Evolutionary conservation across 2,113 vertebrate species (phyloP).

Genomic region (Lepus americanus): DNA sequence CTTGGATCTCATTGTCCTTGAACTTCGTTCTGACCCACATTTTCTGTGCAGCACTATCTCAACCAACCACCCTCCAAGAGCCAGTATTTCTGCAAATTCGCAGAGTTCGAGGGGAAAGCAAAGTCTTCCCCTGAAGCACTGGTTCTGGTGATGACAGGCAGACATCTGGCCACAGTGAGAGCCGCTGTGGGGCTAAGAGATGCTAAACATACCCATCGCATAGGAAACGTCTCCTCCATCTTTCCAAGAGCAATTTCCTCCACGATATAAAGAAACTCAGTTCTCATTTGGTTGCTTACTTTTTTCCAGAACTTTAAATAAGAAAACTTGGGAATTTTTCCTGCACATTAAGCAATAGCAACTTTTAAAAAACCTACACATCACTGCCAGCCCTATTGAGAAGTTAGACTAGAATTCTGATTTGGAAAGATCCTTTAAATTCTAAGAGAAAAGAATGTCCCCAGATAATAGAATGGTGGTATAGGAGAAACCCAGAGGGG

Average conservation of each 20-base stretch:
- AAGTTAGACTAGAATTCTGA: constrained; percentile 28
- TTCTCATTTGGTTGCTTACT: not conserved
- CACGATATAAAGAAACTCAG: not conserved
- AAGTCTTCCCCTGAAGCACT: constrained; percentile 4
- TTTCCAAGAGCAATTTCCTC: not conserved
- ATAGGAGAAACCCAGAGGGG: not conserved
- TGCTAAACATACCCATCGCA: not conserved
- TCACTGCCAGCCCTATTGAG: not conserved
- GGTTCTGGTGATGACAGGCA: not conserved
- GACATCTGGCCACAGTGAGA: not conserved
- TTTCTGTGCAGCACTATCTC: not conserved
- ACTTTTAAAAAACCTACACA: not conserved
- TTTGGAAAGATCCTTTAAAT: not conserved
- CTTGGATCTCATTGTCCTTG: not conserved
- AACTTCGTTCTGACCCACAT: constrained; percentile 13
- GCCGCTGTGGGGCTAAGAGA: not conserved
- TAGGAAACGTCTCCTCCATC: not conserved
- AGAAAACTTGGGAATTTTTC: constrained; percentile 10
- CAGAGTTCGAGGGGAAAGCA: not conserved
- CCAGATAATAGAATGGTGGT: not conserved
- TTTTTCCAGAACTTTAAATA: not conserved
- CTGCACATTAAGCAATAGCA: not conserved
- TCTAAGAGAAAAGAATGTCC: not conserved
- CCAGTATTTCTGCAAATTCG: not conserved
- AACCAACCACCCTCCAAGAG: not conserved